These are phyloP conservation scores for Myoxocephalus aenaeus DNA, from an alignment of 2,797 vertebrate species.

Conservation along the genomic window DNA sequence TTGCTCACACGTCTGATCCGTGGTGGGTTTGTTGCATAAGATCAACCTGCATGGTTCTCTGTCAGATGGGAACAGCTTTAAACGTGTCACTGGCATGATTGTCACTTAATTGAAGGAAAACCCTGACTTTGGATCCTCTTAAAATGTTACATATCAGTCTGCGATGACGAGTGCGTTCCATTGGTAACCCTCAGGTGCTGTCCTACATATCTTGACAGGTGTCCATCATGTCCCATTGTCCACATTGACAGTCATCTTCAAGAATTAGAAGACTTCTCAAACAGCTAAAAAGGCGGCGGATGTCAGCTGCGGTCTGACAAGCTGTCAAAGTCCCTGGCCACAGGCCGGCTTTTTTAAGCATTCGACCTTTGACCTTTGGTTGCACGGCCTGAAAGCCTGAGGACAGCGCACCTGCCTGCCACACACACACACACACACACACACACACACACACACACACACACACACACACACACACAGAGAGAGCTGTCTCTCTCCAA, in stretches of 20 bases:
- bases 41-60: background rate
- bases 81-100: conserved; percentile 22
- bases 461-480: conserved; percentile 22
- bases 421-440: conserved; percentile 23
- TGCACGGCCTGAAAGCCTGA: conserved; percentile 47
- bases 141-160: background rate
- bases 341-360: conserved; percentile 49
- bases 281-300: conserved; percentile 1
- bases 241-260: background rate
- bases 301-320: conserved; percentile 51
- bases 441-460: conserved; percentile 25
- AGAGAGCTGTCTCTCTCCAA: no score
- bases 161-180: background rate
- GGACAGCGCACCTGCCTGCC: conserved; percentile 63
- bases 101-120: conserved; percentile 28
- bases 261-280: background rate
- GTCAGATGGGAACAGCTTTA: conserved; percentile 1
- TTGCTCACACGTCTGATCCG: conserved; percentile 21
- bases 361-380: conserved; percentile 60
- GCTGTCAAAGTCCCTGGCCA: conserved; percentile 28
- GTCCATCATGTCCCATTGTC: background rate
- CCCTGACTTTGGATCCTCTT: background rate
- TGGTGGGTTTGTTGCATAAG: conserved; percentile 44
- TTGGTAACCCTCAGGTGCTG: background rate
- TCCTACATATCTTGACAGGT: background rate